Base-by-base conservation (phyloP, 2,888 invertebrate species). In the Drosophila formosana region DNA sequence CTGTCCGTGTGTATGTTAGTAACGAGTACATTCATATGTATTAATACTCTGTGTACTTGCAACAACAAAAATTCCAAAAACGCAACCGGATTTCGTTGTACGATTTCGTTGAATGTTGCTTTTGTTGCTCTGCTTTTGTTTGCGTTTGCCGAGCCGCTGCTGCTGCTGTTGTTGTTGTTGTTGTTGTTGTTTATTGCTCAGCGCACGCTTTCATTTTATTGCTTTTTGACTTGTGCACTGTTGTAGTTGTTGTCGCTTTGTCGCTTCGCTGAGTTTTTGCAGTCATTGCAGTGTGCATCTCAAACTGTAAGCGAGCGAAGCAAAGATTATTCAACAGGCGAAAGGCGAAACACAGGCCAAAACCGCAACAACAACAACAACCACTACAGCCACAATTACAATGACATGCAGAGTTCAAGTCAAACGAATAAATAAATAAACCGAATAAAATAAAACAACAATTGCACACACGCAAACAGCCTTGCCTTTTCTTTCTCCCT, bases 41-140 rank as follows among this genome's bases (percentile, higher is more conserved):
- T 76, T 61, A 69, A 64, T 66, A 55, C 39, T 41, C 68, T 46
- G 70, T 71, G 63, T 63, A 53, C 77, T 58, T 61, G 64, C 62
- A 67, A 65, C 55, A 68, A 71, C 55, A 63, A 61, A 71, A 68
- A 68, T 61, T 68, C 57, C 57, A 73, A 78, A 76, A 68, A 68
- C 66, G 37, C 76, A 81, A 80, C 81, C 81, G 81, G 81, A 81
- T 81, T 81, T 78, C 51, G 74, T 66, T 72, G 65, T 78, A 66
- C 68, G 78, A 72, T 76, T 76, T 76, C 68, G 68, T 76, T 72
- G 51, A 55, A 49, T 66, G 56, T 60, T 62, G 47, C 43, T 63
- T 73, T 58, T 45, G 58, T 53, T 58, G 56, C 47, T 56, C 45
- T 71, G 61, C 55, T 66, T 49, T 46, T 51, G 49, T 47, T 52